Evolutionary conservation across 2,113 vertebrate species (phyloP).

Genomic region (Carassius carassius): DNA sequence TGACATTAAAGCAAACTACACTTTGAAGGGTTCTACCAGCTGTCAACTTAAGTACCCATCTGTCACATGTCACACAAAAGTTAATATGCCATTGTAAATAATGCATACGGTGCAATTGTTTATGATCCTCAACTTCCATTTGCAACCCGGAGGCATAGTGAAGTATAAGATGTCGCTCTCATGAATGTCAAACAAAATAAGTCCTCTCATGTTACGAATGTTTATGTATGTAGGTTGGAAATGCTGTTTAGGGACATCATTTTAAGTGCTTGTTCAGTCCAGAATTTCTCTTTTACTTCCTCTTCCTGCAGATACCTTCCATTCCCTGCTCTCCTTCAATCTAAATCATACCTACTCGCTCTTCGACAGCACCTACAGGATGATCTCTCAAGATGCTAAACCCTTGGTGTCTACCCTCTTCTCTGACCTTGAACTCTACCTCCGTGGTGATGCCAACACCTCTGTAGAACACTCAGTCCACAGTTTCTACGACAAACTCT

Average conservation of each 20-base stretch:
- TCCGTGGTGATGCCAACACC: slow-evolving; percentile 76
- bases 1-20: slow-evolving; percentile 6
- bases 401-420: slow-evolving; percentile 83
- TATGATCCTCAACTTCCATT: slow-evolving; percentile 16
- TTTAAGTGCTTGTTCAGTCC: background rate
- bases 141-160: background rate
- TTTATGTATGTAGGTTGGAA: background rate
- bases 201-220: slow-evolving; percentile 10
- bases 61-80: slow-evolving; percentile 9
- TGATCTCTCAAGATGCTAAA: slow-evolving; percentile 79
- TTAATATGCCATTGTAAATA: slow-evolving; percentile 25
- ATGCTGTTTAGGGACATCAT: background rate
- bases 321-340: slow-evolving; percentile 83
- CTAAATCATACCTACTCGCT: slow-evolving; percentile 83
- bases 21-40: slow-evolving; percentile 22
- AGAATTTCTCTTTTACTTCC: background rate
- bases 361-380: slow-evolving; percentile 83
- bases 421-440: slow-evolving; percentile 79
- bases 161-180: slow-evolving; percentile 20
- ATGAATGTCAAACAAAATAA: slow-evolving; percentile 38
- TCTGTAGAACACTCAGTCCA: slow-evolving; percentile 76
- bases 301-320: slow-evolving; percentile 79
- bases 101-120: background rate
- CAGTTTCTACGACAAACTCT: slow-evolving; percentile 84
- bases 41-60: slow-evolving; percentile 13